These are phyloP conservation scores for Hypotaenidia philippensis DNA, from an alignment of 2,797 vertebrate genomes.

Conservation along the genomic window DNA sequence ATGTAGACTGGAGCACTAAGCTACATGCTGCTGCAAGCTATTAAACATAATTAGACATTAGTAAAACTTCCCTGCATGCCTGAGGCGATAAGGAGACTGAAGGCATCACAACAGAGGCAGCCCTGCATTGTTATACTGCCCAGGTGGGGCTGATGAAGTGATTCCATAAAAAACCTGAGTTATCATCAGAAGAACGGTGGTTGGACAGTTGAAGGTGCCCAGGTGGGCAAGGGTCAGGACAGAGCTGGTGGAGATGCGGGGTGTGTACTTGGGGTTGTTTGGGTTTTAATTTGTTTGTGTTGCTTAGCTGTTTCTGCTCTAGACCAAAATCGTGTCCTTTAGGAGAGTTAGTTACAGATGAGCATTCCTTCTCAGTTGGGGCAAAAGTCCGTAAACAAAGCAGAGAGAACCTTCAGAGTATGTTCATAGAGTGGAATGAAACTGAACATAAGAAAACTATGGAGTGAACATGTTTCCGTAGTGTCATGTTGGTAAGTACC, in stretches of 20 bases:
- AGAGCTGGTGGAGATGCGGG: rapidly evolving
- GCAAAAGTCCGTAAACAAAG: not conserved
- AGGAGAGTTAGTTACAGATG: not conserved
- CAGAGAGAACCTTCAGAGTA: not conserved
- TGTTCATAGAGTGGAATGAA: not conserved
- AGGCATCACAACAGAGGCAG: not conserved
- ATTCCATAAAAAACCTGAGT: not conserved
- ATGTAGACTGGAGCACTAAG: not conserved
- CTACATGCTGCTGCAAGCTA: not conserved
- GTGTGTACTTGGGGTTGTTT: no score
- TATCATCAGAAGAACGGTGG: rapidly evolving
- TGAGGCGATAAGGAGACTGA: not conserved
- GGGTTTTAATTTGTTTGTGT: rapidly evolving
- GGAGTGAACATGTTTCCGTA: not conserved
- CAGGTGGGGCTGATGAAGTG: not conserved
- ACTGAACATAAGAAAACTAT: not conserved
- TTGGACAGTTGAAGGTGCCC: not conserved
- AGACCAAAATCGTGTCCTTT: not conserved
- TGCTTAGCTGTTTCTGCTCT: not conserved
- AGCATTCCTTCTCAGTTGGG: not conserved
- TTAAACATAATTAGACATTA: not conserved
- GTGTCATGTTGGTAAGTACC: not conserved
- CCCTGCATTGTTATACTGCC: rapidly evolving
- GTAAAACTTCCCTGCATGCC: not conserved
- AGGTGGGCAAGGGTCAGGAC: not conserved